These are phyloP conservation scores for Nomada fucata DNA, from an alignment of 2,888 invertebrate genomes.

Conservation along the genomic window DNA sequence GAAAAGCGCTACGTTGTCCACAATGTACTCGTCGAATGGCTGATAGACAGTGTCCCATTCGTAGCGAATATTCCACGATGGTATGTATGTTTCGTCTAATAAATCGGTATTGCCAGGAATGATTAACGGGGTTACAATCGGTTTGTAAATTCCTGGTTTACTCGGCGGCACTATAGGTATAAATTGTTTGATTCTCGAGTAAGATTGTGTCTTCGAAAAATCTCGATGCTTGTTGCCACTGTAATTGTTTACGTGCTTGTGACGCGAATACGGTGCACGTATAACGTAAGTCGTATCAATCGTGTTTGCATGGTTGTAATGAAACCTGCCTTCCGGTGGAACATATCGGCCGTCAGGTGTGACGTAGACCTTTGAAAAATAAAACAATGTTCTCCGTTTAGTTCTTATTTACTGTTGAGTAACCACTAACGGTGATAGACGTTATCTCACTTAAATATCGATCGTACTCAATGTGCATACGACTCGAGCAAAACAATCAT, in stretches of 20 bases:
- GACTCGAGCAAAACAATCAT: no score
- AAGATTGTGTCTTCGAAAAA: conserved; percentile 65
- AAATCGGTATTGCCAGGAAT: conserved; percentile 66
- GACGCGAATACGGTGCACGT: conserved; percentile 79
- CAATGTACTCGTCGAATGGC: conserved; percentile 69
- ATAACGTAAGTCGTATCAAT: conserved; percentile 87
- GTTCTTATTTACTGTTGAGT: not conserved
- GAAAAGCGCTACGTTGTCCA: conserved; percentile 69
- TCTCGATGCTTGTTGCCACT: conserved; percentile 37
- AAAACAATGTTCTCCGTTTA: not conserved
- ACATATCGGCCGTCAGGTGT: conserved; percentile 86
- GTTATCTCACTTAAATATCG: not conserved
- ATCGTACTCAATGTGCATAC: not conserved
- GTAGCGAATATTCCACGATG: conserved; percentile 71
- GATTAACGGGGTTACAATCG: conserved; percentile 73
- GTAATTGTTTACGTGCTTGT: conserved; percentile 32
- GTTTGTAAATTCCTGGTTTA: conserved; percentile 71
- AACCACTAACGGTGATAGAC: not conserved
- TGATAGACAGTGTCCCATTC: conserved; percentile 75
- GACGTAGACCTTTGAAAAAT: conserved; percentile 82
- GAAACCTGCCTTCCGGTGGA: conserved; percentile 85
- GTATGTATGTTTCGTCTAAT: conserved; percentile 60
- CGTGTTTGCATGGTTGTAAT: conserved; percentile 83
- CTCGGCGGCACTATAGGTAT: conserved; percentile 52
- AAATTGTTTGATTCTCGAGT: conserved; percentile 64